Percentiles rank a stretch among this genome's conserved stretches.
phyloP scores from a whole-genome alignment of 1,140 invertebrate species.

The Drosophila ambigua region DNA sequence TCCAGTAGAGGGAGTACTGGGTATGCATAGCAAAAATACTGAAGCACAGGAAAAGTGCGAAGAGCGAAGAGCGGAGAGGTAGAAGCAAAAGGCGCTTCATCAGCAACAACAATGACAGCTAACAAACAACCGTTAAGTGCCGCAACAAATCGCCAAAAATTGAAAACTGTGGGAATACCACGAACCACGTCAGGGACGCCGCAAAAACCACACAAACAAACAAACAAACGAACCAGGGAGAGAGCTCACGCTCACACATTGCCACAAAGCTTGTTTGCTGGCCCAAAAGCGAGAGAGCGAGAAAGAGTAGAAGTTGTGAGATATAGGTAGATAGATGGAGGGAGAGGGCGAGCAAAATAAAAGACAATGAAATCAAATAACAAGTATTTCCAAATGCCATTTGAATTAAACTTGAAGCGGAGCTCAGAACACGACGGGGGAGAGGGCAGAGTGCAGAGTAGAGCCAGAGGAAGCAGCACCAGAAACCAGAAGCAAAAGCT shows the following conservation, averaged over 20 bases:
- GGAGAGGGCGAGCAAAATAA: conserved; percentile 22
- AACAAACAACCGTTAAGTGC: conserved; percentile 81
- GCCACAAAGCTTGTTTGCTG: conserved; percentile 61
- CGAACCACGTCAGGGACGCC: conserved; percentile 27
- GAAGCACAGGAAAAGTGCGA: neutral
- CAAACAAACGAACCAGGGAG: conserved; percentile 8
- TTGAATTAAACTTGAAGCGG: conserved; percentile 63
- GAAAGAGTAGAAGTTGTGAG: neutral
- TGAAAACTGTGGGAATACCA: conserved; percentile 77
- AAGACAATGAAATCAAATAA: conserved; percentile 75
- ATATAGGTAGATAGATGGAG: neutral
- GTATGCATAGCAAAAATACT: no score
- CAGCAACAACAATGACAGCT: conserved; percentile 80
- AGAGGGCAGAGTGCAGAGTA: no score
- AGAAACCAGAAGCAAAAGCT: conserved; percentile 1
- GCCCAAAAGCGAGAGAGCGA: conserved; percentile 5
- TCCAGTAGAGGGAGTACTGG: no score
- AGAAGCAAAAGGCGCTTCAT: conserved; percentile 72
- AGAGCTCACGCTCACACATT: conserved; percentile 41
- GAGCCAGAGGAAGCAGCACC: conserved; percentile 20
- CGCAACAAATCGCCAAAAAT: conserved; percentile 82
- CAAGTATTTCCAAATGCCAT: conserved; percentile 72
- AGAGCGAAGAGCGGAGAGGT: conserved; percentile 1
- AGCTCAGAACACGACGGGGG: neutral
- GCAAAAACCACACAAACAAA: conserved; percentile 36